A percentile compares a stretch with the other conserved stretches of the same genome.
Conservation (phyloP, 1,140 invertebrate genomes). For the Drosophila ambigua region DNA sequence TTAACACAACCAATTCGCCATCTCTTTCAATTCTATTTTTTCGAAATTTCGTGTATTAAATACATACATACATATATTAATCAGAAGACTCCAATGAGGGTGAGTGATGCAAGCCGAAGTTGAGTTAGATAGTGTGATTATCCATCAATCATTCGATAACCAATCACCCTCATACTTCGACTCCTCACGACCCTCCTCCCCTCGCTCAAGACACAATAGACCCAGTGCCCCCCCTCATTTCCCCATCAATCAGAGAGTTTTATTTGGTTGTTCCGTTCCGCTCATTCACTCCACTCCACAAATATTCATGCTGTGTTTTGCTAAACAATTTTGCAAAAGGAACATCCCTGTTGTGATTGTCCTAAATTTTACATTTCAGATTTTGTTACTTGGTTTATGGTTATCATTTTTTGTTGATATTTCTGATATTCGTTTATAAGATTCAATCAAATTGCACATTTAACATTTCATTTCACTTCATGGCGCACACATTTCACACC, state of each 20-base stretch:
- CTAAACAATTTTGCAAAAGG: slow-evolving; percentile 43
- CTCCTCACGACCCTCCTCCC: slow-evolving; percentile 21
- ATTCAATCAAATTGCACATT: slow-evolving; percentile 31
- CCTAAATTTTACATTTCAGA: slow-evolving; percentile 16
- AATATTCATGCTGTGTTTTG: slow-evolving; percentile 83
- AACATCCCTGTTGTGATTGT: slow-evolving; percentile 29
- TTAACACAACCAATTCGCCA: slow-evolving; percentile 50
- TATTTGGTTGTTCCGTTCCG: slow-evolving; percentile 16
- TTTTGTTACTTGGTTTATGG: slow-evolving; percentile 42
- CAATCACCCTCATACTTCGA: slow-evolving; percentile 45
- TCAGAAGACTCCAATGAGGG: slow-evolving; percentile 83
- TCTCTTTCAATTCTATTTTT: slow-evolving; percentile 57
- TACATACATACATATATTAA: slow-evolving; percentile 24
- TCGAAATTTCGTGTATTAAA: slow-evolving; percentile 54
- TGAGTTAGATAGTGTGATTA: slow-evolving; percentile 47
- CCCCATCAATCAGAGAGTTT: slow-evolving; percentile 23
- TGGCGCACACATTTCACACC: slow-evolving; percentile 39
- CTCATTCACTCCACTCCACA: slow-evolving; percentile 8
- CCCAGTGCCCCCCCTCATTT: slow-evolving; percentile 27
- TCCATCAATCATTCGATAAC: slow-evolving; percentile 26
- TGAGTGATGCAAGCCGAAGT: slow-evolving; percentile 71
- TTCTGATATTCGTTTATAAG: slow-evolving; percentile 11
- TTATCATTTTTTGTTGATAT: slow-evolving; percentile 40
- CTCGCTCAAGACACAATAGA: neutral
- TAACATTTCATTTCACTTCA: slow-evolving; percentile 47